phyloP scores from a whole-genome alignment of 2,113 vertebrate genomes.

The Oreotragus oreotragus region DNA sequence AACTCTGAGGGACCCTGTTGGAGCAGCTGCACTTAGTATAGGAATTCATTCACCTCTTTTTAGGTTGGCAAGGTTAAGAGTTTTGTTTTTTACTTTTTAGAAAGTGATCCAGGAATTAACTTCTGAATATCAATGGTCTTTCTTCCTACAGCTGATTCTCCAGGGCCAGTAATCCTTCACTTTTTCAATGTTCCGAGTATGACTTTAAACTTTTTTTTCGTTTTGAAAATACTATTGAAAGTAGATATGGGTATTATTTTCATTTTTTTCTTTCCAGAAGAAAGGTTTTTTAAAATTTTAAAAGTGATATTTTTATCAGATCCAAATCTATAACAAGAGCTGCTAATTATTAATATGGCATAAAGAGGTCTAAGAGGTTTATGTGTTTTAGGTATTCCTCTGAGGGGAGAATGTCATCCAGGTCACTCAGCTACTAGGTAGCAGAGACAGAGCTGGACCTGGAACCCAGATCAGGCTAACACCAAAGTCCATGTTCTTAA shows the following conservation, averaged over 20 bases:
- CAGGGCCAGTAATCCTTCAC: background rate
- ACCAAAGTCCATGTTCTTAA: background rate
- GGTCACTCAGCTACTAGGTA: background rate
- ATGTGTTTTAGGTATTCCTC: background rate
- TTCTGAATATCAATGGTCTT: background rate
- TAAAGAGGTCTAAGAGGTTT: background rate
- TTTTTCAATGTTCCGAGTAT: background rate
- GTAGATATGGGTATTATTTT: background rate
- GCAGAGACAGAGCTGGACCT: background rate
- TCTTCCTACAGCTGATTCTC: background rate
- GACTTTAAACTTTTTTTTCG: background rate
- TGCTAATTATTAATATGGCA: background rate
- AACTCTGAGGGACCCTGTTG: background rate
- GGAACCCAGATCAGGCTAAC: background rate
- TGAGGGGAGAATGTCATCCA: background rate
- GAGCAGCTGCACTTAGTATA: background rate
- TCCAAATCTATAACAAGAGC: background rate
- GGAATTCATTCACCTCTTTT: background rate
- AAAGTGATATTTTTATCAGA: background rate
- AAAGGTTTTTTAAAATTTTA: background rate
- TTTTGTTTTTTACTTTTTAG: background rate
- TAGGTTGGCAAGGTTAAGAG: background rate
- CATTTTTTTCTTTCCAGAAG: background rate
- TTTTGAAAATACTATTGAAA: background rate
- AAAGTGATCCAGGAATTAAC: constrained; percentile 8